Evolutionary conservation across 2,797 vertebrate species (phyloP).

Genomic region (Propithecus perrieri): DNA sequence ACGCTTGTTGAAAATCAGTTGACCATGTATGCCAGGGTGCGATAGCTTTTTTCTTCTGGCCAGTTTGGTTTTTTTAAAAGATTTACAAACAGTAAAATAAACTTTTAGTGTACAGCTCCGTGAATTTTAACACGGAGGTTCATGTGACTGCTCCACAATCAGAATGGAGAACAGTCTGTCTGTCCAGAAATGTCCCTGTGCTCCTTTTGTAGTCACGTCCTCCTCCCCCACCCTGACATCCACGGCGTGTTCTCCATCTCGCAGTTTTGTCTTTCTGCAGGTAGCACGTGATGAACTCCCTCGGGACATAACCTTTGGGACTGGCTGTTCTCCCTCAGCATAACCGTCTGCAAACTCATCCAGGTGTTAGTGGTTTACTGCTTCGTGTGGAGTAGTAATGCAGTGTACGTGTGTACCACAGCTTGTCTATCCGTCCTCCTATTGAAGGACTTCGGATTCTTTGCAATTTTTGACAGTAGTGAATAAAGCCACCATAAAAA

Average conservation of each 20-base stretch:
- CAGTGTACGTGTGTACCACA: not conserved
- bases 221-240: no score
- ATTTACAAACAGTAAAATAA: not conserved
- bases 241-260: not conserved
- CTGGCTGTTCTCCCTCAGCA: not conserved
- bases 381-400: not conserved
- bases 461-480: not conserved
- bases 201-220: not conserved
- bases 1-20: not conserved
- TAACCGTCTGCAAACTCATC: not conserved
- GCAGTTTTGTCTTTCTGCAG: not conserved
- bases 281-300: no score
- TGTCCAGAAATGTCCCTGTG: not conserved
- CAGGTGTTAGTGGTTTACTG: not conserved
- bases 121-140: not conserved
- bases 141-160: fast-evolving
- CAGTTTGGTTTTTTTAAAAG: not conserved
- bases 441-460: not conserved
- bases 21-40: not conserved
- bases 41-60: not conserved
- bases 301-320: not conserved
- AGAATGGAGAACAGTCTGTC: not conserved
- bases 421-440: no score
- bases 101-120: not conserved
- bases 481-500: not conserved